These are phyloP conservation scores for Rhynchopsitta pachyrhyncha DNA, from an alignment of 2,113 vertebrate genomes.

Conservation along the genomic window DNA sequence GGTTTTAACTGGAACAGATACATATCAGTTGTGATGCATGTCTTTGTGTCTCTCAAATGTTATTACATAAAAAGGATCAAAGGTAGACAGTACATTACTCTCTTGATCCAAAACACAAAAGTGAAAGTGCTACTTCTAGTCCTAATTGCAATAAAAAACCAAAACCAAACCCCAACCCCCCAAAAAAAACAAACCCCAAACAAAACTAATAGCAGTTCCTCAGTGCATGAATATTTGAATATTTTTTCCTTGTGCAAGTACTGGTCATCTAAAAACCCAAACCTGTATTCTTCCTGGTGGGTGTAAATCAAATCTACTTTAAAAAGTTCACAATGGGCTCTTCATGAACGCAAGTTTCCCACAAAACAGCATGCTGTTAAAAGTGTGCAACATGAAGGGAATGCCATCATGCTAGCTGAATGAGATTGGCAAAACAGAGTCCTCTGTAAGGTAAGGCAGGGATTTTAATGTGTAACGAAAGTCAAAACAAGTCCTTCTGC, in stretches of 20 bases:
- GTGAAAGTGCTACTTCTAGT: slow-evolving; percentile 82
- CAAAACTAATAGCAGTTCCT: slow-evolving; percentile 75
- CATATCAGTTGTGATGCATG: slow-evolving; percentile 12
- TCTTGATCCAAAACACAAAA: slow-evolving; percentile 74
- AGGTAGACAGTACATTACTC: slow-evolving; percentile 60
- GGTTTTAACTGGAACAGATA: slow-evolving; percentile 59
- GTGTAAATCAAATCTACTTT: slow-evolving; percentile 70
- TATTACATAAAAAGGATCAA: slow-evolving; percentile 62
- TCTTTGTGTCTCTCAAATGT: slow-evolving; percentile 58
- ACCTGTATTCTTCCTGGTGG: slow-evolving; percentile 68
- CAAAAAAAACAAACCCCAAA: slow-evolving; percentile 43
- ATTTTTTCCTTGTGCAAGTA: slow-evolving; percentile 78
- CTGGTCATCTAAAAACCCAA: slow-evolving; percentile 74
- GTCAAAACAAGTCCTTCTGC: slow-evolving; percentile 76
- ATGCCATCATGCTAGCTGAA: slow-evolving; percentile 86
- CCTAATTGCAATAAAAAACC: slow-evolving; percentile 66
- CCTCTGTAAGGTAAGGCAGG: slow-evolving; percentile 84
- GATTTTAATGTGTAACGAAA: slow-evolving; percentile 80
- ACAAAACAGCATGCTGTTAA: slow-evolving; percentile 95
- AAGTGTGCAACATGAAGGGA: slow-evolving; percentile 87
- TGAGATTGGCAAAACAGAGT: slow-evolving; percentile 87
- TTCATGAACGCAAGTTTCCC: slow-evolving; percentile 83
- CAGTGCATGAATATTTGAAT: slow-evolving; percentile 78
- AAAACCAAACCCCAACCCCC: slow-evolving; percentile 5
- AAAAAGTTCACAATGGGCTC: slow-evolving; percentile 82